Base-by-base conservation (phyloP, 1,140 invertebrate species). In the Harpegnathos saltator region DNA sequence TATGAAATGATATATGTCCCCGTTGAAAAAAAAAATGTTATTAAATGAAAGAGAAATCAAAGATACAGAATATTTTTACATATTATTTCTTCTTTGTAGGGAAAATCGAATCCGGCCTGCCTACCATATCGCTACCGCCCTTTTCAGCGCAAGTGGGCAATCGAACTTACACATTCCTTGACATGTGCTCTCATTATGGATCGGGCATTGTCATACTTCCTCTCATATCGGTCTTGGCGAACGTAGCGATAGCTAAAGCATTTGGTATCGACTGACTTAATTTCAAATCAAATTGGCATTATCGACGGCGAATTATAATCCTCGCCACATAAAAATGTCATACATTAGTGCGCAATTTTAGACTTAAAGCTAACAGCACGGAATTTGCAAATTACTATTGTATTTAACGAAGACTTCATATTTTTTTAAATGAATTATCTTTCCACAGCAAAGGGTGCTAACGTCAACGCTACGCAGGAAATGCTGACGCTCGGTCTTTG, bases 201-300 rank as follows among this genome's bases (percentile, higher is more conserved):
- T 94, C 95, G 4, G 97, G 96, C 1, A 93, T 97, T 22, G 89
- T 97, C n/a, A 94, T 97, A 0, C 93, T 97, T 29, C 97, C 97
- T 15, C 88, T 97, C 1, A 95, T 98, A 11, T 96, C 96, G 17
- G 95, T 97, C 54, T 94, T 97, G 59, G 97, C 97, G 33, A 97
- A 97, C 85, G 96, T 97, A 11, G 97, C 97, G 1, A 97, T 97
- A 80, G 97, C 97, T 1, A 98, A 97, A 94, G 96, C 96, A 71
- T 97, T 97, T 88, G 94, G 96, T 97, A 93, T 24, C 3, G 5
- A 44, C 17, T 22, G 15, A 50, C 52, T 85, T 26, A 62, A 12
- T 77, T 17, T 50, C 5, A 0, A 73, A 44, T 73, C 22, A 14
- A 11, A 54, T 12, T 58, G 29, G 17, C 0, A 59, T 59, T 19